Evolutionary conservation across 1,140 invertebrate genomes (phyloP).

Genomic region (Drosophila tani): DNA sequence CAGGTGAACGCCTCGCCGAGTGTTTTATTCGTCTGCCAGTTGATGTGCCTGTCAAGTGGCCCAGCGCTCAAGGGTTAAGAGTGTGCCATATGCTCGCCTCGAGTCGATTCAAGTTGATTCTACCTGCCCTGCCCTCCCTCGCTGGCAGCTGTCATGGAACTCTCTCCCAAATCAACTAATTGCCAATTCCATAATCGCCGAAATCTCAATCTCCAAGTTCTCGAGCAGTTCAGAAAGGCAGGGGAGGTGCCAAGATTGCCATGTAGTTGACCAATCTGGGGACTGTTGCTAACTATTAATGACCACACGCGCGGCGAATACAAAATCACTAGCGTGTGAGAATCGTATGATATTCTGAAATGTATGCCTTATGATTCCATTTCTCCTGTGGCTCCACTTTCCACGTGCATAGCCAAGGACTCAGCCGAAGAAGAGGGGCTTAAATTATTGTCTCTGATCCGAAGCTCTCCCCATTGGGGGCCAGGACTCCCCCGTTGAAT

Average conservation of each 20-base stretch:
- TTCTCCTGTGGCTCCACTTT: not conserved
- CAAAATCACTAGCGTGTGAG: not conserved
- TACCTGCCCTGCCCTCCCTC: constrained; percentile 12
- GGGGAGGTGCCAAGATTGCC: constrained; percentile 23
- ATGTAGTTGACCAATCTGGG: constrained; percentile 33
- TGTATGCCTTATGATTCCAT: constrained; percentile 1
- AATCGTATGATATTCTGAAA: constrained; percentile 4
- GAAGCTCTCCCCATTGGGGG: not conserved
- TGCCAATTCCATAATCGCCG: constrained; percentile 41
- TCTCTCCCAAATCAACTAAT: constrained; percentile 16
- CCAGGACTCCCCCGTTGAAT: constrained; percentile 12
- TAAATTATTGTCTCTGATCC: constrained; percentile 22
- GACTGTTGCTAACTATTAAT: constrained; percentile 50
- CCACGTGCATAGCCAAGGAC: constrained; percentile 12
- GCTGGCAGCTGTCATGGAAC: constrained; percentile 14
- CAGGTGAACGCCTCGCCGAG: constrained; percentile 30
- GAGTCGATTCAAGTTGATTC: constrained; percentile 3
- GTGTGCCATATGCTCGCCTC: constrained; percentile 17
- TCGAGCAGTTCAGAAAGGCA: not conserved
- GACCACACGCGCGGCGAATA: constrained; percentile 16
- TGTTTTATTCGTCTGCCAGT: constrained; percentile 29
- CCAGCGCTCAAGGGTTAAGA: not conserved
- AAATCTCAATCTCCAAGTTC: constrained; percentile 13
- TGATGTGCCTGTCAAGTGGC: constrained; percentile 31
- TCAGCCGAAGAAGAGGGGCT: constrained; percentile 1